Evolutionary conservation across 2,797 vertebrate species (phyloP), one percentile per base, ranked within the genome.

Genomic region (Pristis pectinata): DNA sequence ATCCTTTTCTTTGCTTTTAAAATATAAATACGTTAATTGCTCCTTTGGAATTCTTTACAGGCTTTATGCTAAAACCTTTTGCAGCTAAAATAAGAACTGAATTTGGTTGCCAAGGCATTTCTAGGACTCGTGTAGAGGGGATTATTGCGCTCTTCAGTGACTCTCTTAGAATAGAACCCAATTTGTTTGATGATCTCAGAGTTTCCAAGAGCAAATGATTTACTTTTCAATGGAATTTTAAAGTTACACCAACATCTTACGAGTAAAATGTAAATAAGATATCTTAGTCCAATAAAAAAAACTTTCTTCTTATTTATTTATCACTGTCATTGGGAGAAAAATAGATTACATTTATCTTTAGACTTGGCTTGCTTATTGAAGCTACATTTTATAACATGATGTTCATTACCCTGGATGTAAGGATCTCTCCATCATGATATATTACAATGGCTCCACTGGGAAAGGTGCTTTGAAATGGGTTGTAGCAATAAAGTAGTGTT

Each of bases 21-120:
- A 67, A 64, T 91, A 91, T 91, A 91, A 67, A 91, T 91, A 64
- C n/a, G 67, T 91, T 67, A 37, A 91, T 91, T 91, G 34, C 37
- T 67, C 9, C n/a, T 67, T 37, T 19, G n/a, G 19, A 61, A 91
- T 67, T 87, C 56, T 61, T 87, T 34, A 17, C 30, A 34, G 11
- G 37, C 37, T 44, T 80, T 44, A 80, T 80, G 79, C 37, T 80
- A 80, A 80, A 13, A 41, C 77, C 11, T 80, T 80, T 44, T 41
- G 87, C 19, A 67, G 34, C 37, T 91, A 19, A 67, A 67, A 74
- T 74, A 37, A 67, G 87, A 41, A 91, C 3, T 24, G 19, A 67
- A 91, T 91, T 53, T 91, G 59, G 61, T 8, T 67, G n/a, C 19
- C n/a, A 3, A 10, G 0, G 59, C n/a, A 2, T 91, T 2, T 41